Evolutionary conservation across 2,797 vertebrate genomes (phyloP).

Genomic region (Cirrhinus mrigala): DNA sequence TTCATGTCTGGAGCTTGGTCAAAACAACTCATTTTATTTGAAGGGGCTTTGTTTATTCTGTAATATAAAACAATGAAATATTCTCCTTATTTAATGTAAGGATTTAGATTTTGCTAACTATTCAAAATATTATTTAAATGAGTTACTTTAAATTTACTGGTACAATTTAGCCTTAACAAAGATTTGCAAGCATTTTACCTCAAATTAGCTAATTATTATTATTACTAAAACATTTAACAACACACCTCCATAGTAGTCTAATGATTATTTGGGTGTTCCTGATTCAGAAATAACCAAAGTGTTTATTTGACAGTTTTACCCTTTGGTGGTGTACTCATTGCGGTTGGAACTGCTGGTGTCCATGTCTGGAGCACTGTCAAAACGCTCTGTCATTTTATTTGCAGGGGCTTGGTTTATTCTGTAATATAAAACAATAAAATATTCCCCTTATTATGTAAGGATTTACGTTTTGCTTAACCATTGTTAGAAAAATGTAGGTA

Average conservation of each 20-base stretch:
- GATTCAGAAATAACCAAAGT: no score
- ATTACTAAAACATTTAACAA: no score
- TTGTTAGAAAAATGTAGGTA: not conserved
- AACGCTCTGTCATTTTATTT: slow-evolving; percentile 87
- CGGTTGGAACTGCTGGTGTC: slow-evolving; percentile 91
- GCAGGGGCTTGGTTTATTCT: slow-evolving; percentile 73
- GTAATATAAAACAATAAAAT: slow-evolving; percentile 3
- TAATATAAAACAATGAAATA: slow-evolving; percentile 8
- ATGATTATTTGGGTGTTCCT: no score
- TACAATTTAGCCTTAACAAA: no score
- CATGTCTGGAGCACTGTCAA: slow-evolving; percentile 86
- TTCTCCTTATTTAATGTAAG: not conserved
- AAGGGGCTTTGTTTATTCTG: slow-evolving; percentile 72
- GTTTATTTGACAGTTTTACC: no score
- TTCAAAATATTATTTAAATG: no score
- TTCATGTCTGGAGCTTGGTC: slow-evolving; percentile 87
- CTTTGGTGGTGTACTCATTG: no score
- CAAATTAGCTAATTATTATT: no score
- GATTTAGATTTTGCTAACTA: not conserved
- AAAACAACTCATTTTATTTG: slow-evolving; percentile 87
- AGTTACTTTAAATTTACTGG: no score
- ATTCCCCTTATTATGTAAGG: not conserved
- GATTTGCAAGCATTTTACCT: no score
- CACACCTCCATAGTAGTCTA: no score
- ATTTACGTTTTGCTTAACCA: not conserved